These are phyloP conservation scores for Panzeria rudis DNA, from an alignment of 2,888 invertebrate genomes.

Conservation along the genomic window DNA sequence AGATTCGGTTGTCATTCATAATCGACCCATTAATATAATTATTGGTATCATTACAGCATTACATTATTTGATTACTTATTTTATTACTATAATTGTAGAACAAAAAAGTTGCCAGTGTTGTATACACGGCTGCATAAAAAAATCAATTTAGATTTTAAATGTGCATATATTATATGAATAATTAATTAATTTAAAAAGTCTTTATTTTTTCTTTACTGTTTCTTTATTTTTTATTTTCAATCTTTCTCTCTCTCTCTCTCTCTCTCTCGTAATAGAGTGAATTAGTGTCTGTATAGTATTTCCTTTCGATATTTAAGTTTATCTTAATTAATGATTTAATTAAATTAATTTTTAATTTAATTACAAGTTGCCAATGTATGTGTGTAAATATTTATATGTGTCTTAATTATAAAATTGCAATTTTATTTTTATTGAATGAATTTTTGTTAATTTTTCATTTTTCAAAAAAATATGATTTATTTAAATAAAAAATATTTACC, in stretches of 20 bases:
- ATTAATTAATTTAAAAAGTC: constrained; percentile 10
- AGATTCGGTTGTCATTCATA: too few relatives aligned
- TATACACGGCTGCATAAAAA: background rate
- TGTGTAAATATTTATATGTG: constrained; percentile 64
- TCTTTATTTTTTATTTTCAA: constrained; percentile 10
- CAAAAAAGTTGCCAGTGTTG: background rate
- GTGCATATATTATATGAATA: background rate
- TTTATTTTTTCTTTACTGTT: constrained; percentile 1
- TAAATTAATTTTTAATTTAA: constrained; percentile 44
- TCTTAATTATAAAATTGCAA: constrained; percentile 55
- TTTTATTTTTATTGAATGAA: constrained; percentile 46
- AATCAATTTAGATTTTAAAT: background rate
- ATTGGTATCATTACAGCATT: background rate
- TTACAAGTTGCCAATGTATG: constrained; percentile 57
- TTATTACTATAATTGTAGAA: background rate
- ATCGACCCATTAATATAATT: too few relatives aligned
- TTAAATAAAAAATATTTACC: constrained; percentile 50
- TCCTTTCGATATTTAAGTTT: constrained; percentile 32
- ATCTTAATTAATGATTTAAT: constrained; percentile 52
- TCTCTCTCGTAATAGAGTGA: constrained; percentile 24
- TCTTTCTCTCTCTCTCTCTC: too few relatives aligned
- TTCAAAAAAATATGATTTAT: constrained; percentile 43
- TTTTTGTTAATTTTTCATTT: constrained; percentile 43
- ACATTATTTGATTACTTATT: background rate
- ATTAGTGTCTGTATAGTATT: constrained; percentile 49